These are phyloP conservation scores for Pagetopsis macropterus DNA, from an alignment of 2,797 vertebrate species.

Conservation along the genomic window DNA sequence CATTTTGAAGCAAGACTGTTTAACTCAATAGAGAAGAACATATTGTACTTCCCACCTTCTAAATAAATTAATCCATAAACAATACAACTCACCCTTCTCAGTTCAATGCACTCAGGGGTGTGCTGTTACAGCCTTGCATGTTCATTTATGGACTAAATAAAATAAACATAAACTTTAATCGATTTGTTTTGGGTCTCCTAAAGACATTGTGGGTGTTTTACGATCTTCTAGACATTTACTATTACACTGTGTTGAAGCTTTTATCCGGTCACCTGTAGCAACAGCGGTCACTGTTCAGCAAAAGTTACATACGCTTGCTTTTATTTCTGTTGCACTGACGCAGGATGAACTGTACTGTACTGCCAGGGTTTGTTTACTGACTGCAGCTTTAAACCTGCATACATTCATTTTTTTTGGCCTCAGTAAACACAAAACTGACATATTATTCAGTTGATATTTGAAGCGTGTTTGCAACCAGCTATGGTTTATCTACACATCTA, in stretches of 20 bases:
- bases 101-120: background rate
- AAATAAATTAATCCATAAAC: background rate
- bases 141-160: background rate
- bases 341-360: background rate
- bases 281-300: background rate
- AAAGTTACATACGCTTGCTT: slow-evolving; percentile 1
- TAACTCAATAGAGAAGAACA: background rate
- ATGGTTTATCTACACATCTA: slow-evolving; percentile 13
- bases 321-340: slow-evolving; percentile 13
- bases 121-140: background rate
- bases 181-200: background rate
- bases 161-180: background rate
- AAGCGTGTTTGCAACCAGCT: background rate
- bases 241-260: background rate
- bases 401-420: slow-evolving; percentile 3
- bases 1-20: background rate
- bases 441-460: background rate
- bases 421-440: slow-evolving; percentile 8
- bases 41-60: background rate
- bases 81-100: background rate
- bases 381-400: background rate
- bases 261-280: background rate
- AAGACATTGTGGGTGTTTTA: background rate
- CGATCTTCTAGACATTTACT: background rate
- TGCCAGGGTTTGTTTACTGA: background rate